Base-by-base conservation (phyloP, 2,797 vertebrate species). In the Naso thynnoides region DNA sequence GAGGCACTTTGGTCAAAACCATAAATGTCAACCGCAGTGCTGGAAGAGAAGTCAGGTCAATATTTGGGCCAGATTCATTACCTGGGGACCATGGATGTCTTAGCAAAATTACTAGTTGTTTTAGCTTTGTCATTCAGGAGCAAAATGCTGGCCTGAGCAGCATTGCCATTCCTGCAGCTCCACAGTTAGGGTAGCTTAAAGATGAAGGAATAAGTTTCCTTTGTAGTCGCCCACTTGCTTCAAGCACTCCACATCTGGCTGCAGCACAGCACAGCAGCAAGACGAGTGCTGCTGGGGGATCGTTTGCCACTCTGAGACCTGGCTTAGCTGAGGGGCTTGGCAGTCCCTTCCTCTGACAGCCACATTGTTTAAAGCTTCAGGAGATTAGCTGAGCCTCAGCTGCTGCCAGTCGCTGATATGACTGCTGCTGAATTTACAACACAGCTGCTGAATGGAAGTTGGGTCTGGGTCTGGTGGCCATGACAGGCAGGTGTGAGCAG, bases 281-380 rank as follows among this genome's bases (percentile, higher is more conserved):
- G 63, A 48, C 15, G 18, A 61, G 74, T 45, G 73, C 41, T 73
- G 67, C 63, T 15, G 64, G 64, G n/a, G 83, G 79, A 84, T 88
- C 71, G n/a, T 72, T 83, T 33, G 31, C 31, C 31, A 33, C 31
- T 33, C 31, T 33, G 31, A 33, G 31, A 33, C 31, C 31, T 9
- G n/a, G 31, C 31, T 84, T 70, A 81, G 75, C 84, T 50, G 58
- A 70, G 66, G 62, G 82, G 74, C 74, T 81, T 81, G 87, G 77
- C 85, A 64, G 24, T 52, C 52, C 23, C 45, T 36, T 60, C 36
- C 39, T 76, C 85, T 73, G 81, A 83, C 89, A 85, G 61, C 66
- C 81, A 55, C 82, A 90, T 90, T 92, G 84, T 91, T 88, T 81
- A 81, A 81, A 83, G 88, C 87, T 78, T 52, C 42, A 54, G 78